phyloP scores from a whole-genome alignment of 2,888 invertebrate species.

The Tipula lateralis region DNA sequence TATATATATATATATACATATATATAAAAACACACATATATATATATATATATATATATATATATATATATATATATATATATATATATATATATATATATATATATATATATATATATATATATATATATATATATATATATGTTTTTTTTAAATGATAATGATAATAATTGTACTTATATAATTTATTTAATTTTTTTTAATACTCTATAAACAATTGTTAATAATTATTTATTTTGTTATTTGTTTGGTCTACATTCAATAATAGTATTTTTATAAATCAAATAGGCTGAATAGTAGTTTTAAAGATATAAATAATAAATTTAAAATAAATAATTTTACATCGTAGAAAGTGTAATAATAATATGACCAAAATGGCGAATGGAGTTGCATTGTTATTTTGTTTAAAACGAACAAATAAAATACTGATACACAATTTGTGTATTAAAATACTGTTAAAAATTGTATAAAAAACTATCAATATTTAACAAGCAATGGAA shows the following conservation, averaged over 20 bases:
- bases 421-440: not conserved
- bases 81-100: not conserved
- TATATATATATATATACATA: not conserved
- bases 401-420: not conserved
- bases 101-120: not conserved
- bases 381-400: not conserved
- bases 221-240: not conserved
- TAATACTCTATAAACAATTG: not conserved
- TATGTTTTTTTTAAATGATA: not conserved
- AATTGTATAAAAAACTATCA: not conserved
- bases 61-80: not conserved
- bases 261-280: not conserved
- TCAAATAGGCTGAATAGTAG: not conserved
- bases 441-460: not conserved
- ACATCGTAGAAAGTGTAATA: not conserved
- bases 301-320: not conserved
- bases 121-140: not conserved
- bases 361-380: not conserved
- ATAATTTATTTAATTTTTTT: not conserved
- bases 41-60: not conserved
- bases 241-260: not conserved
- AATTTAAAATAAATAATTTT: not conserved
- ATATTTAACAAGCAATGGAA: not conserved
- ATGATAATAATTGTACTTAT: conserved; percentile 7
- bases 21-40: not conserved